Evolutionary conservation across 2,888 invertebrate species (phyloP).

Genomic region (Caenorhabditis auriculariae): DNA sequence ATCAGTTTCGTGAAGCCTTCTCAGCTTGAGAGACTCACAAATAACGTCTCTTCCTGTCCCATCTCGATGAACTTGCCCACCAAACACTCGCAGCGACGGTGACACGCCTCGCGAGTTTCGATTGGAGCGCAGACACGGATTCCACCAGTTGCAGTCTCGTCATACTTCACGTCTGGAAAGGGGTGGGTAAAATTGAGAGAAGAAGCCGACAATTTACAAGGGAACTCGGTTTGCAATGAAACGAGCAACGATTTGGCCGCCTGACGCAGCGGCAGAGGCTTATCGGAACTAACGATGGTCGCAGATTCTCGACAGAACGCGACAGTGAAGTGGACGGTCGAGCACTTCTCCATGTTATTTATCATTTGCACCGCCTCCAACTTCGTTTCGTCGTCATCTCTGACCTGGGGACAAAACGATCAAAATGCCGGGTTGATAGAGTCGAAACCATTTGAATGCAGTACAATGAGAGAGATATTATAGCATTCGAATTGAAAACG

Average conservation of each 20-base stretch:
- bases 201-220: background rate
- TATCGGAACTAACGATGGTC: constrained; percentile 11
- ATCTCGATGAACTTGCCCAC: constrained; percentile 19
- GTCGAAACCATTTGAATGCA: no score
- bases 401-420: no score
- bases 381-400: no score
- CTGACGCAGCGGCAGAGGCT: background rate
- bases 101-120: constrained; percentile 15
- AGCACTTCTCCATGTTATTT: no score
- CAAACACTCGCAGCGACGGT: constrained; percentile 16
- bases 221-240: constrained; percentile 5
- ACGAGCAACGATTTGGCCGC: constrained; percentile 9
- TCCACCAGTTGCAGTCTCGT: constrained; percentile 3
- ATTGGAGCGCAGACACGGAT: constrained; percentile 13
- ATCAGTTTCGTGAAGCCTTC: no score
- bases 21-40: background rate
- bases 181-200: background rate
- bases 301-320: no score
- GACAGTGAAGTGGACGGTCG: no score
- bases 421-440: no score
- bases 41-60: constrained; percentile 3
- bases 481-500: no score
- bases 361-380: no score
- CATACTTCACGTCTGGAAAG: constrained; percentile 12
- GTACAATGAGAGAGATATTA: no score